These are phyloP conservation scores for Luscinia megarhynchos DNA, from an alignment of 2,797 vertebrate species.

Conservation along the genomic window DNA sequence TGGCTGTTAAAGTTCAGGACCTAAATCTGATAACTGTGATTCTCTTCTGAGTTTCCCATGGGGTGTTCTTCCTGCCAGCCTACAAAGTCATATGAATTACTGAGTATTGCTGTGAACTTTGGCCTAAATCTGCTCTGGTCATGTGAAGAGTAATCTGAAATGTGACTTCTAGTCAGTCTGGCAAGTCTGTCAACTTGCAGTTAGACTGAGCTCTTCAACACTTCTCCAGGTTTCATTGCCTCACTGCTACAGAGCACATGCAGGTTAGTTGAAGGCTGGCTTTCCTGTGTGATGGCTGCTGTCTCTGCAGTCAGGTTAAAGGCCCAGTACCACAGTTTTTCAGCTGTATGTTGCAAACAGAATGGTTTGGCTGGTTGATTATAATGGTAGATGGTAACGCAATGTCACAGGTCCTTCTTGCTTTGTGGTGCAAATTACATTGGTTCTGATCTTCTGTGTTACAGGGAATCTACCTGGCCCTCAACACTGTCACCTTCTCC, in stretches of 20 bases:
- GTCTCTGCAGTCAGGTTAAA: neutral
- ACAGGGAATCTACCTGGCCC: neutral
- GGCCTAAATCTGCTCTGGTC: neutral
- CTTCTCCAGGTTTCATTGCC: neutral
- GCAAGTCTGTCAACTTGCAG: neutral
- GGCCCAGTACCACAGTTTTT: neutral
- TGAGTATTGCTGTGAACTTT: constrained; percentile 43
- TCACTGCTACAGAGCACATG: neutral
- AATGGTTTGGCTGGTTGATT: neutral
- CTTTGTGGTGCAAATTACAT: neutral
- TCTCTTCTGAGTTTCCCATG: constrained; percentile 59
- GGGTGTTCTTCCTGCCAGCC: constrained; percentile 29
- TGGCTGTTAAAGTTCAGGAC: constrained; percentile 70
- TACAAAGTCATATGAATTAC: constrained; percentile 41
- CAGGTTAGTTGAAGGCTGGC: neutral
- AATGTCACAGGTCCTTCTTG: neutral
- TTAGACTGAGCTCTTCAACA: neutral
- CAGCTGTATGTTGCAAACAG: neutral
- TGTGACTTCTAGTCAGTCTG: neutral
- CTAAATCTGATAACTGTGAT: constrained; percentile 54
- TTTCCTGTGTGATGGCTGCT: neutral
- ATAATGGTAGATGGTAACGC: neutral
- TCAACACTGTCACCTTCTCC: neutral
- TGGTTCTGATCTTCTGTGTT: neutral
- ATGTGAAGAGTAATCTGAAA: neutral